Evolutionary conservation across 2,888 invertebrate genomes (phyloP).

Genomic region (Seira sanloemensis): DNA sequence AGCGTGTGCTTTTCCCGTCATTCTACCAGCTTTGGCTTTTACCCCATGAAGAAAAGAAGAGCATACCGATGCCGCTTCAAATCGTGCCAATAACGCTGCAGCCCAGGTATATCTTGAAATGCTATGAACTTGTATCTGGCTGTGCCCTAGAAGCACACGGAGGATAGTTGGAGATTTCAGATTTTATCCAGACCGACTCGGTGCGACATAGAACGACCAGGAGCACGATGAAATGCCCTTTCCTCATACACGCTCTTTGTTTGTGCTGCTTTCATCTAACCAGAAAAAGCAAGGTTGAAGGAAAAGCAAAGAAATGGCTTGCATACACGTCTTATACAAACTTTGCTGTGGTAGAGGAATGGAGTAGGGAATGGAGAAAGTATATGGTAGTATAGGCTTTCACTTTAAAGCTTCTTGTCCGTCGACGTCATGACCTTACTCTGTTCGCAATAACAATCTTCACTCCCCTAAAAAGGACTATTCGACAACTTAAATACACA

Average conservation of each 20-base stretch:
- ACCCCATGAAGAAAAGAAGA: background rate
- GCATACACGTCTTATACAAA: too few species aligned
- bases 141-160: background rate
- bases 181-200: constrained; percentile 22
- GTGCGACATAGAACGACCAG: constrained; percentile 37
- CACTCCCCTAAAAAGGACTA: constrained; percentile 51
- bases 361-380: too few species aligned
- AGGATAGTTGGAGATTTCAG: background rate
- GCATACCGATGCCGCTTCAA: too few species aligned
- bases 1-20: background rate
- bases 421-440: constrained; percentile 46
- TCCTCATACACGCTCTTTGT: too few species aligned
- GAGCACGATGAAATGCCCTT: constrained; percentile 54
- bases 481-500: constrained; percentile 55
- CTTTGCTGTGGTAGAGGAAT: constrained; percentile 34
- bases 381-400: too few species aligned
- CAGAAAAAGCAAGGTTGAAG: too few species aligned
- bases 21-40: too few species aligned
- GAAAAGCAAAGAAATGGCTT: too few species aligned
- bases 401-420: constrained; percentile 26
- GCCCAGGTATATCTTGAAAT: background rate
- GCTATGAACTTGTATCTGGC: background rate
- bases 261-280: too few species aligned
- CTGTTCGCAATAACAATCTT: constrained; percentile 55
- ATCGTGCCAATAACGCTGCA: too few species aligned